phyloP scores from a whole-genome alignment of 2,888 invertebrate genomes.

The Eupithecia subfuscata region DNA sequence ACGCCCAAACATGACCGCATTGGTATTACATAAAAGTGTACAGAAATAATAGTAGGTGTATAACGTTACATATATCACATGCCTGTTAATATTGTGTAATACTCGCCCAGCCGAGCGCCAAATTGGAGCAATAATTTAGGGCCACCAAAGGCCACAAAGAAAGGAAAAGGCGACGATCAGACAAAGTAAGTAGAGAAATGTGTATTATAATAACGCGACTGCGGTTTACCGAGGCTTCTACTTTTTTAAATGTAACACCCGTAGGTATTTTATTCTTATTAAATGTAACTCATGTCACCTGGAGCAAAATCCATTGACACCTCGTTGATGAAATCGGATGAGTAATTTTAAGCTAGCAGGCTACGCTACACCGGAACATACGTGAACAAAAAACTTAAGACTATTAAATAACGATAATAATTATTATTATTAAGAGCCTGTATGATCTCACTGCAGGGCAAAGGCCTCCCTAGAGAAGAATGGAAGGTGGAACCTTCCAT shows the following conservation, averaged over 20 bases:
- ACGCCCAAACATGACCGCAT: constrained; percentile 3
- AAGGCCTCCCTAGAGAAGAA: too few species aligned
- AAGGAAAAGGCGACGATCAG: neutral
- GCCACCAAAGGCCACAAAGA: neutral
- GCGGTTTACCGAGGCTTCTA: neutral
- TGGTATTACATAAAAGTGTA: neutral
- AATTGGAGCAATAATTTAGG: constrained; percentile 7
- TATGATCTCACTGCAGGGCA: too few species aligned
- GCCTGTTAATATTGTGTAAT: constrained; percentile 10
- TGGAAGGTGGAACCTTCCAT: too few species aligned
- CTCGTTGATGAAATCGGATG: neutral
- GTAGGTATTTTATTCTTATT: too few species aligned
- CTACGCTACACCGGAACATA: neutral
- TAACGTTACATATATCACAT: constrained; percentile 4
- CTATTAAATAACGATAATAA: too few species aligned
- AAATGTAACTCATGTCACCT: too few species aligned
- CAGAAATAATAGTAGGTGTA: neutral
- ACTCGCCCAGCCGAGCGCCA: constrained; percentile 9
- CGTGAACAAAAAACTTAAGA: too few species aligned
- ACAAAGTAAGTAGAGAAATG: constrained; percentile 1
- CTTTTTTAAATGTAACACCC: neutral
- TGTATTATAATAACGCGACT: constrained; percentile 15
- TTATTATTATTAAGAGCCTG: too few species aligned
- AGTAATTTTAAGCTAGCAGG: neutral
- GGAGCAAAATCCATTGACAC: neutral